phyloP scores from a whole-genome alignment of 1,140 invertebrate genomes.

The Lethocerus indicus region DNA sequence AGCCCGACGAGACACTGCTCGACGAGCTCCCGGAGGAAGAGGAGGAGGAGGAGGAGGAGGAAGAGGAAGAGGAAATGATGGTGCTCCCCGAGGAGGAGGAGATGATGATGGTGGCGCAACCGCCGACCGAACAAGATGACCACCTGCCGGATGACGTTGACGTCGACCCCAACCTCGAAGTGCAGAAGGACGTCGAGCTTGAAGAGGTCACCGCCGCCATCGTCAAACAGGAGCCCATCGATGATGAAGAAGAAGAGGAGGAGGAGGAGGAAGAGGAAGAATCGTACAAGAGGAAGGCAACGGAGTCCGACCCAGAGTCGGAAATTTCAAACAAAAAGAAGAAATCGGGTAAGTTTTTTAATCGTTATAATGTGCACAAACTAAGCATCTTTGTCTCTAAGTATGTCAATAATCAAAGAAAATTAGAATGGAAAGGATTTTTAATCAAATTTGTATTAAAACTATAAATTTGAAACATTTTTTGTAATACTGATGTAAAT shows the following conservation, averaged over 20 bases:
- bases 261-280: slow-evolving; percentile 11
- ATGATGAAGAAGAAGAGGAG: slow-evolving; percentile 8
- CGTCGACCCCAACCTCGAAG: background rate
- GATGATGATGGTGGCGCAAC: background rate
- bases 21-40: background rate
- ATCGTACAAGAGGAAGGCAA: slow-evolving; percentile 10
- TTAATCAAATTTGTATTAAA: no score
- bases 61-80: slow-evolving; percentile 3
- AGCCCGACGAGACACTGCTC: no score
- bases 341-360: no score
- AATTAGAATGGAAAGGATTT: no score
- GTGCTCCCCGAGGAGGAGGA: background rate
- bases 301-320: no score
- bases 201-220: background rate
- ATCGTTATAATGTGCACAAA: no score
- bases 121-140: background rate
- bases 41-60: background rate
- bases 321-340: no score
- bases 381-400: no score
- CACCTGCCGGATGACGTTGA: background rate
- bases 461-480: no score
- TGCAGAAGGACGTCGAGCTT: background rate
- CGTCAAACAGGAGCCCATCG: background rate
- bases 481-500: no score
- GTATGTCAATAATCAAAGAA: no score